Evolutionary conservation across 2,888 invertebrate genomes (phyloP).

Genomic region (Erebia ligea): DNA sequence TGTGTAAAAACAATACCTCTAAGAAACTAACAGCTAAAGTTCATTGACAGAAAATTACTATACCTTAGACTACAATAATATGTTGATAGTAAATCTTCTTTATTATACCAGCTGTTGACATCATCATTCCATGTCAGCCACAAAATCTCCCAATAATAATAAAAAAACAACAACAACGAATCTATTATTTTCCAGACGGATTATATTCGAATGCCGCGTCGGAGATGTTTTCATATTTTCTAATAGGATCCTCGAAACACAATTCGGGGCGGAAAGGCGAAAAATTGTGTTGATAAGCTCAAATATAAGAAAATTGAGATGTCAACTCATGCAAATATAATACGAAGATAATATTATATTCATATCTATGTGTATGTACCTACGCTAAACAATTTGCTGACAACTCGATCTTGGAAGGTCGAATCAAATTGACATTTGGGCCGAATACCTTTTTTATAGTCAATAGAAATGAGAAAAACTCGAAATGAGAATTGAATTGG

Average conservation of each 20-base stretch:
- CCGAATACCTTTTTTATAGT: slow-evolving; percentile 65
- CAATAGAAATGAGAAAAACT: slow-evolving; percentile 49
- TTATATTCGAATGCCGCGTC: slow-evolving; percentile 10
- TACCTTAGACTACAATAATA: too few relatives aligned
- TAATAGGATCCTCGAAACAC: slow-evolving; percentile 43
- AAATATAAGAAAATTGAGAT: slow-evolving; percentile 57
- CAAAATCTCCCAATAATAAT: background rate
- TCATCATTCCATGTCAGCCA: background rate
- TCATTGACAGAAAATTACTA: too few relatives aligned
- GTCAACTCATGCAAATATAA: slow-evolving; percentile 52
- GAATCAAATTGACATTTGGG: slow-evolving; percentile 57
- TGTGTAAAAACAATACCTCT: too few relatives aligned
- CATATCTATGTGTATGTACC: slow-evolving; percentile 31
- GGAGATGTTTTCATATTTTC: slow-evolving; percentile 19
- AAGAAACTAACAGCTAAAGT: too few relatives aligned
- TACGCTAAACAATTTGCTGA: slow-evolving; percentile 47
- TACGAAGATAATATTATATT: slow-evolving; percentile 50
- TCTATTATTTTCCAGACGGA: slow-evolving; percentile 21
- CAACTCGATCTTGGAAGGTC: slow-evolving; percentile 64
- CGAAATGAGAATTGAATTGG: slow-evolving; percentile 28
- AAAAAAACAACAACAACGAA: slow-evolving; percentile 9
- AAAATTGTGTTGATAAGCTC: slow-evolving; percentile 64
- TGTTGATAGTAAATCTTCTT: too few relatives aligned
- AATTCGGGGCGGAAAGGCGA: slow-evolving; percentile 60
- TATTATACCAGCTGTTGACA: background rate